Evolutionary conservation across 2,888 invertebrate genomes (phyloP).

Genomic region (Drosophila rubida): DNA sequence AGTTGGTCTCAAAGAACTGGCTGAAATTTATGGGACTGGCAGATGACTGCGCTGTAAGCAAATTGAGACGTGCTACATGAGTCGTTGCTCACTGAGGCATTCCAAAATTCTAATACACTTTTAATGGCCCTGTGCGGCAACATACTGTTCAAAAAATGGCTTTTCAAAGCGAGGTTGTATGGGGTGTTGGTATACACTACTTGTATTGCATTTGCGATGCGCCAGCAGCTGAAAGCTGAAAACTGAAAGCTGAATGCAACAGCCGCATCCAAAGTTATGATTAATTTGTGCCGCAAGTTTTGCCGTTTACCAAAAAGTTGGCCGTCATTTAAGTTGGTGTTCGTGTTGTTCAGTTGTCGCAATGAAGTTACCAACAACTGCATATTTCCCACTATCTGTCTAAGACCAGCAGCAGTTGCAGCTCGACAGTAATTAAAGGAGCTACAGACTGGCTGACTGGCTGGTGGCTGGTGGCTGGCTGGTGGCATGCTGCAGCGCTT

Average conservation of each 20-base stretch:
- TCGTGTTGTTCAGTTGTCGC: constrained; percentile 41
- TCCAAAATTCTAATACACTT: constrained; percentile 60
- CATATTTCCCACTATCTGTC: constrained; percentile 61
- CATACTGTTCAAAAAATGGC: constrained; percentile 22
- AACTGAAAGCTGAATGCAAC: constrained; percentile 50
- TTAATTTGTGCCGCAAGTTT: constrained; percentile 79
- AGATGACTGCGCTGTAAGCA: constrained; percentile 45
- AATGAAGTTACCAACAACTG: constrained; percentile 64
- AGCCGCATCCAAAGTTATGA: constrained; percentile 74
- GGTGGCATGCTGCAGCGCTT: constrained; percentile 55
- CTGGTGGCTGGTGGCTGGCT: constrained; percentile 35
- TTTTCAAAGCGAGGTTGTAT: background rate
- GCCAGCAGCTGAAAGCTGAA: constrained; percentile 44
- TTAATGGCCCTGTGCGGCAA: constrained; percentile 61
- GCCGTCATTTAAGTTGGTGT: constrained; percentile 45
- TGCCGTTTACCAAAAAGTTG: constrained; percentile 67
- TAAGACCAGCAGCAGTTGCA: constrained; percentile 20
- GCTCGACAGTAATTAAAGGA: constrained; percentile 66
- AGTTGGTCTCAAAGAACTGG: constrained; percentile 28
- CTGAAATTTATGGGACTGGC: constrained; percentile 66
- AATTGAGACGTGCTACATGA: constrained; percentile 22
- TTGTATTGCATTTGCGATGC: constrained; percentile 45
- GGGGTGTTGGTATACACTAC: constrained; percentile 4
- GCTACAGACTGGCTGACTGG: constrained; percentile 35
- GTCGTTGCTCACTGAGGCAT: constrained; percentile 17